Base-by-base conservation (phyloP, 2,888 invertebrate genomes). In the Neria commutata region DNA sequence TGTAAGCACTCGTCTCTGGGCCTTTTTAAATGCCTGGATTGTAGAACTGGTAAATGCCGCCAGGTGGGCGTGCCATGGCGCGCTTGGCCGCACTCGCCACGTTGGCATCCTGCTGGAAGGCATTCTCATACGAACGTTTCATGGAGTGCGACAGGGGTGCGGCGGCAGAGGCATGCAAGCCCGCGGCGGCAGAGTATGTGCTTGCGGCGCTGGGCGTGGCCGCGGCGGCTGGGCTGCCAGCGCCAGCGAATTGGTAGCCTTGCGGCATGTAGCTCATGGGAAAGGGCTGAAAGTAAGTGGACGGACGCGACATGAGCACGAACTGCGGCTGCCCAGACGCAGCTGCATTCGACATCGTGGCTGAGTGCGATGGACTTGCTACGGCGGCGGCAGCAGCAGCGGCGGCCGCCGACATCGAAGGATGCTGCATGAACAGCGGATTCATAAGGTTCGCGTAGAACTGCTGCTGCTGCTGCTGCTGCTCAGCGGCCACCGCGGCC, bases 71-170 rank as follows among this genome's bases (percentile, higher is more conserved):
- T 5, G 77, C 78, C 16, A 81, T 59, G 16, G 77, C 78, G 11
- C 82, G 70, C 52, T 81, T 81, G 24, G 81, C 77, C 16, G 79
- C 78, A 60, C 74, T 76, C 10, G 76, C 69, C 37, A 66, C 67
- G 21, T 74, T 65, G 0, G 73, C 67, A 25, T 79, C 84, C 11
- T 84, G 84, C 1, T 88, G 84, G 71, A 91, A 91, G 1, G 91
- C 90, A 71, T 86, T 87, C 42, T 91, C 91, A 82, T 90, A 91
- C 1, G 86, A 85, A 2, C 91, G 84, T 77, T 91, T 91, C 62
- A 88, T 84, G 45, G 83, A 86, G 25, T 72, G 67, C 1, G 70
- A 8, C 11, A n/a, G 4, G 4, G 8, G n/a, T 37, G 42, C 42
- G 16, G 66, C 63, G 61, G 66, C 65, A 17, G 61, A 70, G 24